Percentiles rank a stretch among this genome's conserved stretches.
These are phyloP conservation scores for Archocentrus centrarchus DNA, from an alignment of 2,113 vertebrate genomes.

Conservation along the genomic window DNA sequence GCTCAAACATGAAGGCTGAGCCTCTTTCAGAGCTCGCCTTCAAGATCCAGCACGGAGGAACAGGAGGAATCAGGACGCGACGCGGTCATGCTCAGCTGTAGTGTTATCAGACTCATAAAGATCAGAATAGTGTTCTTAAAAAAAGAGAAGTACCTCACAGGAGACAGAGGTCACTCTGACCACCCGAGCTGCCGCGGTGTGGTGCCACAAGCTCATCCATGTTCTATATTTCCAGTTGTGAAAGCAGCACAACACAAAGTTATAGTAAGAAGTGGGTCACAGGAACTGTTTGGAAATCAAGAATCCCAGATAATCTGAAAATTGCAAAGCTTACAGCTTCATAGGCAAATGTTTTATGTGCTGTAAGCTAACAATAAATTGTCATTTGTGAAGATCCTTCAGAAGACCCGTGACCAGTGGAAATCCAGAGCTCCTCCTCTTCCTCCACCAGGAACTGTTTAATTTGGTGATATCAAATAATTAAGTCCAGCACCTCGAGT, in stretches of 20 bases:
- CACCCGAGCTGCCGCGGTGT: neutral
- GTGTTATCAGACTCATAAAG: neutral
- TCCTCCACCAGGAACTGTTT: constrained; percentile 38
- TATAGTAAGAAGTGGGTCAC: neutral
- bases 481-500: constrained; percentile 55
- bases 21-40: constrained; percentile 34
- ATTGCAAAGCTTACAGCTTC: neutral
- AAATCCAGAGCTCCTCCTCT: neutral
- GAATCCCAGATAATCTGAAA: neutral
- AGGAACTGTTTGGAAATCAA: neutral
- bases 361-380: neutral
- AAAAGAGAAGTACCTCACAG: neutral
- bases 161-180: neutral
- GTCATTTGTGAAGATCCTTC: neutral
- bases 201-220: neutral
- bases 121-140: neutral
- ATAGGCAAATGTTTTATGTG: neutral
- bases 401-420: neutral
- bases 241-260: neutral
- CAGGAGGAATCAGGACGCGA: neutral
- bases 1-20: no score
- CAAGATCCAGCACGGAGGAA: constrained; percentile 19
- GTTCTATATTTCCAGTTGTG: neutral
- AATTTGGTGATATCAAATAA: constrained; percentile 50
- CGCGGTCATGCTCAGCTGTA: neutral